A percentile compares a stretch with the other conserved stretches of the same genome.
Conservation (phyloP, 2,113 vertebrate species). For the Aphelocoma coerulescens region DNA sequence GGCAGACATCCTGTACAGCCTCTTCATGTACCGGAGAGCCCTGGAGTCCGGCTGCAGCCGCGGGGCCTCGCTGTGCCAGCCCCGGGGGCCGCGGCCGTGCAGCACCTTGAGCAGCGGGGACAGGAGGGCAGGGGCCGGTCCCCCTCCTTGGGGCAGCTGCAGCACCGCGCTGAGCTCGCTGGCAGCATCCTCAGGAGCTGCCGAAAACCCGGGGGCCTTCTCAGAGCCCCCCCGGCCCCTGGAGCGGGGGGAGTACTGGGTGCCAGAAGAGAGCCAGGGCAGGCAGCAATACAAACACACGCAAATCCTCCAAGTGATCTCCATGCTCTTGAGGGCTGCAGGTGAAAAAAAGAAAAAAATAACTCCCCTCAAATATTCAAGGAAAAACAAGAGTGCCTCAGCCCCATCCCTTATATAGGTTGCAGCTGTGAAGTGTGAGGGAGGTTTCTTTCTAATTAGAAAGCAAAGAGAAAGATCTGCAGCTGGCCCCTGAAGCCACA, state of each 20-base stretch:
- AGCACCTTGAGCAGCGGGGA: slow-evolving; percentile 82
- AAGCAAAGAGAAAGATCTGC: not conserved
- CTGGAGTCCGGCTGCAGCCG: slow-evolving; percentile 76
- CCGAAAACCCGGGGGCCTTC: not conserved
- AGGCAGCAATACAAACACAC: slow-evolving; percentile 57
- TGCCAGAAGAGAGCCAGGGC: slow-evolving; percentile 26
- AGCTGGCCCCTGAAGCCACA: slow-evolving; percentile 24
- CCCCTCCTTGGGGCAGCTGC: not conserved
- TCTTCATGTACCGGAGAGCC: slow-evolving; percentile 88
- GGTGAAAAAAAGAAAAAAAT: not conserved
- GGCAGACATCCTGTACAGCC: slow-evolving; percentile 82
- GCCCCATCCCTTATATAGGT: slow-evolving; percentile 57
- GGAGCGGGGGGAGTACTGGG: not conserved
- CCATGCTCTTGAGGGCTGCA: slow-evolving; percentile 54
- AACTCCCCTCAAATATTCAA: not conserved
- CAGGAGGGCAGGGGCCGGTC: slow-evolving; percentile 35
- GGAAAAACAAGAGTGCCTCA: not conserved
- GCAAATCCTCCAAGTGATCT: not conserved
- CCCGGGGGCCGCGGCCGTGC: slow-evolving; percentile 58
- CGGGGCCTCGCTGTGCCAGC: slow-evolving; percentile 41
- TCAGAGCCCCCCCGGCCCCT: not conserved
- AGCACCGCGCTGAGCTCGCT: not conserved
- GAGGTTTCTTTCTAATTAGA: slow-evolving; percentile 24
- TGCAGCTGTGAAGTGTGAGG: slow-evolving; percentile 41
- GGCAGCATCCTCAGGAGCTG: not conserved